Base-by-base conservation (phyloP, 2,888 invertebrate genomes). In the Pyrrhosoma nymphula region DNA sequence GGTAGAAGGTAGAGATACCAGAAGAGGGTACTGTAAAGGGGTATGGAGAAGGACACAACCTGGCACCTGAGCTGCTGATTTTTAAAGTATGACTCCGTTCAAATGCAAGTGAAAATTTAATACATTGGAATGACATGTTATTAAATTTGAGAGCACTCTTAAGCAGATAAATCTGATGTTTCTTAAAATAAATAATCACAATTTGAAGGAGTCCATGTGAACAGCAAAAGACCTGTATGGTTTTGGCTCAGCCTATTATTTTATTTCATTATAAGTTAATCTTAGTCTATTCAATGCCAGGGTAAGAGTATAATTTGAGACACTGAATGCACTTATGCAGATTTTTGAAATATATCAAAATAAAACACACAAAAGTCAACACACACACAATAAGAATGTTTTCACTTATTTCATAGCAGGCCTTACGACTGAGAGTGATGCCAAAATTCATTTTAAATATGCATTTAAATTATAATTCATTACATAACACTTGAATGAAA, bases 1-100 rank as follows among this genome's bases (percentile, higher is more conserved):
- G 97, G 97, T 97, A 97, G 96, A 97, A 95, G 95, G 96, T 96
- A 96, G 96, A 97, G 96, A 96, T 96, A 96, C 97, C 96, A 96
- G 96, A 96, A 97, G 75, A 35, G n/a, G 82, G 35, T 35, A 35
- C 35, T 30, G 82, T 82, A 35, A 35, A 35, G 82, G 35, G 35
- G 35, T 35, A 82, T 35, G 93, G 63, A 60, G 16, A 93, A 93
- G 93, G 93, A 93, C 69, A 93, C 93, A 63, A 93, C 69, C 69
- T 93, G 93, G 47, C 93, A 93, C 93, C 63, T 69, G 69, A 93
- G n/a, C 69, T 75, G n/a, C 63, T 47, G 69, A 93, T n/a, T 63
- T 55, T 47, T 91, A 47, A 69, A 69, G 69, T 90, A 69, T 69
- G 69, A 63, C 93, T 93, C 69, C 93, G n/a, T 75, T 75, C 18